Conservation (phyloP, 2,888 invertebrate genomes). For the Nezara viridula region DNA sequence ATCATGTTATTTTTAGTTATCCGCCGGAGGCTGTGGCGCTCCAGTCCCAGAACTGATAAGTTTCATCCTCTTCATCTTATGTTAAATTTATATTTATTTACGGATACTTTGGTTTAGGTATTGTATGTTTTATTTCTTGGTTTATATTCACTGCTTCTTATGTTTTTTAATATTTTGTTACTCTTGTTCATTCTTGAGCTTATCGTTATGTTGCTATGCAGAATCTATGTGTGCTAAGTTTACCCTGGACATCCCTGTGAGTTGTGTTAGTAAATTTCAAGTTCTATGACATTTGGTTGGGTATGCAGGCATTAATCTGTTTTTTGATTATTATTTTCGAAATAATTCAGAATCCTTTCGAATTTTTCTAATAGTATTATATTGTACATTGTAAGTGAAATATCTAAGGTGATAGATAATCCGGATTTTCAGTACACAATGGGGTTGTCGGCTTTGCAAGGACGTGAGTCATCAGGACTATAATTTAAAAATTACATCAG, state of each 20-base stretch:
- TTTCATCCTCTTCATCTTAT: neutral
- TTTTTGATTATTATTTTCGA: no score
- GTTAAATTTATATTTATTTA: neutral
- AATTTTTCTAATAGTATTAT: no score
- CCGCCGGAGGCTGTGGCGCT: neutral
- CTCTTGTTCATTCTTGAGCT: neutral
- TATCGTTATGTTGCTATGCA: neutral
- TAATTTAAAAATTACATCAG: no score
- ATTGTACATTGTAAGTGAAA: no score
- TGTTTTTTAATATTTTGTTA: neutral
- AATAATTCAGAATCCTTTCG: no score
- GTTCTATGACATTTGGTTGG: neutral
- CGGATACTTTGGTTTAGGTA: no score
- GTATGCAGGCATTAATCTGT: neutral
- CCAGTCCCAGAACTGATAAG: neutral
- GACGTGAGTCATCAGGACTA: no score
- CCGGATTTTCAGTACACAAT: no score
- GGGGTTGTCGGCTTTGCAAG: no score
- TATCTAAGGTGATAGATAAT: no score
- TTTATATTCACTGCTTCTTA: neutral
- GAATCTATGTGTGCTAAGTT: neutral
- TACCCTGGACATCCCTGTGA: neutral
- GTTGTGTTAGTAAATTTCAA: neutral
- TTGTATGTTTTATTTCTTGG: neutral
- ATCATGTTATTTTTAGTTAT: conserved; percentile 32